Conservation (phyloP, 2,888 invertebrate genomes). For the Drosophila infuscata region DNA sequence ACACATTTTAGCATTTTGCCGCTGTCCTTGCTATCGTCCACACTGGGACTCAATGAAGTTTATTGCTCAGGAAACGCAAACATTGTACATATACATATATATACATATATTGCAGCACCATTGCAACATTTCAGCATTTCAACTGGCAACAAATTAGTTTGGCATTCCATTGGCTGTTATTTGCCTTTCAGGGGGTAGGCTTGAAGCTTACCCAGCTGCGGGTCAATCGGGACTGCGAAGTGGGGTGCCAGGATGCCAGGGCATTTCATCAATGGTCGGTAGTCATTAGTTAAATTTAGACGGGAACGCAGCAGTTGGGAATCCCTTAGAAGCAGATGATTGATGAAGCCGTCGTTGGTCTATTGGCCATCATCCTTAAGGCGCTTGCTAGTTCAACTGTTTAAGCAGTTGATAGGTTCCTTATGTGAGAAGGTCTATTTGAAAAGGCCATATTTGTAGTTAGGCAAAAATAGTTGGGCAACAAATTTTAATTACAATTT, state of each 20-base stretch:
- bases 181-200: slow-evolving; percentile 32
- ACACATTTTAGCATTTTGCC: slow-evolving; percentile 70
- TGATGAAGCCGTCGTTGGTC: slow-evolving; percentile 28
- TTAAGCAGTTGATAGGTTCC: background rate
- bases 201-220: slow-evolving; percentile 13
- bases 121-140: slow-evolving; percentile 23
- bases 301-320: slow-evolving; percentile 31
- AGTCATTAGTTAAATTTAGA: slow-evolving; percentile 74
- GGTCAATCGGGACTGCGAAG: slow-evolving; percentile 6
- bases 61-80: slow-evolving; percentile 76
- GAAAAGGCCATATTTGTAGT: background rate
- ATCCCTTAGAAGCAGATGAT: slow-evolving; percentile 26
- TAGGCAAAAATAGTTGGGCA: background rate
- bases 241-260: background rate
- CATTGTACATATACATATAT: slow-evolving; percentile 51
- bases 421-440: background rate
- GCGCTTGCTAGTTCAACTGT: background rate
- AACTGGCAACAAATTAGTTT: slow-evolving; percentile 61
- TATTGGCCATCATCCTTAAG: slow-evolving; percentile 10
- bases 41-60: slow-evolving; percentile 70
- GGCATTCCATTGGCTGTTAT: slow-evolving; percentile 38
- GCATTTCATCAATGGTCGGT: slow-evolving; percentile 24
- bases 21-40: slow-evolving; percentile 37
- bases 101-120: slow-evolving; percentile 47
- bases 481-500: slow-evolving; percentile 6